A percentile compares a stretch with the other conserved stretches of the same genome.
Evolutionary conservation across 2,888 invertebrate genomes (phyloP).

Genomic region (Seira ritae): DNA sequence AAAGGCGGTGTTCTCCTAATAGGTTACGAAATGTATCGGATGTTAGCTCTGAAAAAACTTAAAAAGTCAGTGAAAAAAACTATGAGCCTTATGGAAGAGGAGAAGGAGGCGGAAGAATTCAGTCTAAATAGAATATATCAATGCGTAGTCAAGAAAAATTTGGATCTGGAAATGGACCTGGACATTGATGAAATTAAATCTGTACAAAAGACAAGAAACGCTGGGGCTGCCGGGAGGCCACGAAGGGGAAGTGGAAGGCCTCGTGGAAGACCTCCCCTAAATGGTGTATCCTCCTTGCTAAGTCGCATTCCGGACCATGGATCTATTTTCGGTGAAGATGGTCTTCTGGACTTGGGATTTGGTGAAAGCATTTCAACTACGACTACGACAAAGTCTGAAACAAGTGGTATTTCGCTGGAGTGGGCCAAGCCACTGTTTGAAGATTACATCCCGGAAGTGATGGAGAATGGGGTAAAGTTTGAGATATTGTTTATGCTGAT

Average conservation of each 20-base stretch:
- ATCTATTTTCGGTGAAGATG: too few species aligned
- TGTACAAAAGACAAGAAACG: background rate
- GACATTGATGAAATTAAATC: conserved; percentile 74
- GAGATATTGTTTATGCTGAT: conserved; percentile 93
- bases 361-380: too few species aligned
- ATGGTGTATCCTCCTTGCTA: conserved; percentile 37
- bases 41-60: conserved; percentile 87
- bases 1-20: conserved; percentile 95
- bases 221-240: too few species aligned
- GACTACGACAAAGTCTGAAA: conserved; percentile 16
- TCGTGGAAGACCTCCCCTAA: conserved; percentile 43
- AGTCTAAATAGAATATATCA: conserved; percentile 83
- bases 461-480: conserved; percentile 97
- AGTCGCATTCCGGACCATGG: too few species aligned
- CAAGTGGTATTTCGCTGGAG: conserved; percentile 73
- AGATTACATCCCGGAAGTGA: conserved; percentile 90
- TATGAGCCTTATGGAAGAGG: conserved; percentile 76
- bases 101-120: conserved; percentile 80
- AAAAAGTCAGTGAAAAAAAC: conserved; percentile 80
- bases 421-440: conserved; percentile 87
- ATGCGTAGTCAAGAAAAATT: conserved; percentile 89
- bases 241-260: conserved; percentile 48
- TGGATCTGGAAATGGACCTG: conserved; percentile 81
- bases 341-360: too few species aligned
- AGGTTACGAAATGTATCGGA: conserved; percentile 97